phyloP scores from a whole-genome alignment of 2,888 invertebrate species.

The Amblyjoppa fuscipennis region DNA sequence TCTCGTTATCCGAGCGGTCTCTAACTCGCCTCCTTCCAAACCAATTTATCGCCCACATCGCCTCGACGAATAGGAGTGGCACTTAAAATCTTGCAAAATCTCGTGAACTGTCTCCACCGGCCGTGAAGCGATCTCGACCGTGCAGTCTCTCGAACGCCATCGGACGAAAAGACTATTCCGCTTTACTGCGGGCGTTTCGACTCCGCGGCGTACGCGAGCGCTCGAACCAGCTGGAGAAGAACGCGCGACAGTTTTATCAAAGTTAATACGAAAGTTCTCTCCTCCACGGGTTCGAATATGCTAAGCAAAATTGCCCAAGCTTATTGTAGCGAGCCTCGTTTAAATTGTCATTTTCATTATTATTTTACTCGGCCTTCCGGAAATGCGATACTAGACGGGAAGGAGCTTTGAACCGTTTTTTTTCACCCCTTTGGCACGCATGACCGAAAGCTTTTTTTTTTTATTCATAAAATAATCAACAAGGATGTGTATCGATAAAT shows the following conservation, averaged over 20 bases:
- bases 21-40: neutral
- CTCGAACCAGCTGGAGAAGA: neutral
- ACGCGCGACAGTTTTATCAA: neutral
- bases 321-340: no score
- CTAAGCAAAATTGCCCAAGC: no score
- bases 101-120: constrained; percentile 1
- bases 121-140: neutral
- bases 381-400: no score
- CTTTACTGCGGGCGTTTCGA: constrained; percentile 4
- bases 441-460: no score
- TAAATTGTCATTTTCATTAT: no score
- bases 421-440: no score
- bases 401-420: no score
- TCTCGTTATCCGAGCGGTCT: neutral
- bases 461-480: no score
- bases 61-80: constrained; percentile 4
- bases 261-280: neutral
- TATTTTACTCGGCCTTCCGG: no score
- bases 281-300: no score
- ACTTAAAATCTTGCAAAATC: constrained; percentile 34
- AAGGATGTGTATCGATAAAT: no score
- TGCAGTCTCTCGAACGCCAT: neutral
- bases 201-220: neutral
- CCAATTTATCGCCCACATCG: constrained; percentile 26
- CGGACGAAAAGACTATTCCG: constrained; percentile 6